Base-by-base conservation (phyloP, 2,113 vertebrate species). In the Aspiorhynchus laticeps region DNA sequence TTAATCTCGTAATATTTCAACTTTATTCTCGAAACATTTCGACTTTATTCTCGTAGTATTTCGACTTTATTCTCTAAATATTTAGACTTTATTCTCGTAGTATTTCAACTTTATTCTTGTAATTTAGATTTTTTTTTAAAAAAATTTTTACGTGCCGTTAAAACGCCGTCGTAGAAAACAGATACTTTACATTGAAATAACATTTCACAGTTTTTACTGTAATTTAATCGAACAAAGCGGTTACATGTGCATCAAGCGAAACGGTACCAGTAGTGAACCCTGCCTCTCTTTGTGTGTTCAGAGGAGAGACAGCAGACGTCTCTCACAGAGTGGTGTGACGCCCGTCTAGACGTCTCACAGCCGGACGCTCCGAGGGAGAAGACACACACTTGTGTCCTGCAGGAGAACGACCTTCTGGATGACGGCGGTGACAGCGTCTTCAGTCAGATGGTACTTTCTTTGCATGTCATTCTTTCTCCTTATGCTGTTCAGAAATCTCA, bases 261-360 rank as follows among this genome's bases (percentile, higher is more conserved):
- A 14, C 46, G 12, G 46, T 48, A 14, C 14, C 26, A 67, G 7
- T 21, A 56, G 0, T 0, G 17, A 15, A 19, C 6, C 19, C 10
- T 48, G 46, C 10, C 0, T 63, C 4, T 38, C 6, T 48, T 12
- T 67, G 76, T 19, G 71, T 61, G 6, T 80, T 53, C 93, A 99
- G 98, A 96, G 89, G 96, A 96, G 88, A 95, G 94, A 71, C 95
- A 96, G 56, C 95, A 97, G 91, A 96, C 90, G 9, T 93, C 91
- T 19, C 93, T 98, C 80, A 96, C 91, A 4, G 95, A 98, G 83
- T 98, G 97, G 97, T 97, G 95, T 88, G 94, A 95, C 38, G 93
- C 93, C 69, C 94, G 91, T 87, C 95, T 93, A 83, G 91, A 84
- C 51, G 90, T 61, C 31, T 87, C 87, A 53, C 93, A 90, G n/a